Evolutionary conservation across 2,797 vertebrate genomes (phyloP).

Genomic region (Naso thynnoides): DNA sequence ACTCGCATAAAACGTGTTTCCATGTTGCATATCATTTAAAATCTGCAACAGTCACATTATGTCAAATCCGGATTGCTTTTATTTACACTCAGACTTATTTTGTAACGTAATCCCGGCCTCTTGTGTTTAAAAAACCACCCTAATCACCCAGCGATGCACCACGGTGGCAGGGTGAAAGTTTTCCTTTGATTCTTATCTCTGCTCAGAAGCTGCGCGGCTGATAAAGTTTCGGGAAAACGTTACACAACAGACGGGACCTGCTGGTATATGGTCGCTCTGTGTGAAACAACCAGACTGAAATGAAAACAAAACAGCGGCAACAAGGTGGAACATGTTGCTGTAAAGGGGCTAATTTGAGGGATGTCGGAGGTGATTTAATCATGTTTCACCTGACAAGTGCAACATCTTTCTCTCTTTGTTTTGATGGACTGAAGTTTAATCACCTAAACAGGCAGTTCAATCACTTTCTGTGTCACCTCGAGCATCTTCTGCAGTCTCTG

Average conservation of each 20-base stretch:
- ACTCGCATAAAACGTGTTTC: neutral
- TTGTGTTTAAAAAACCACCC: neutral
- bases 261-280: conserved; percentile 16
- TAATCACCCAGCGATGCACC: neutral
- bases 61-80: neutral
- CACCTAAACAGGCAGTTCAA: neutral
- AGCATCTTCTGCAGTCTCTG: neutral
- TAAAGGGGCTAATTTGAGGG: conserved; percentile 18
- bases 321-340: conserved; percentile 53
- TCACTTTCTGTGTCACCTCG: neutral
- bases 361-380: neutral
- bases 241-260: neutral
- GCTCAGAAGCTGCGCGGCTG: neutral
- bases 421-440: neutral
- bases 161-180: neutral
- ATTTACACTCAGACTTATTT: neutral
- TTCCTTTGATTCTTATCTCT: neutral
- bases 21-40: neutral
- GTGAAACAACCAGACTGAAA: conserved; percentile 26
- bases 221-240: neutral
- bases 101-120: neutral
- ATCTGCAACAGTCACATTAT: neutral
- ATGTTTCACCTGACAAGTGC: neutral
- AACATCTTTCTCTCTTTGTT: neutral
- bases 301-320: conserved; percentile 22